Base-by-base conservation (phyloP, 2,888 invertebrate genomes). In the Netelia virgata region DNA sequence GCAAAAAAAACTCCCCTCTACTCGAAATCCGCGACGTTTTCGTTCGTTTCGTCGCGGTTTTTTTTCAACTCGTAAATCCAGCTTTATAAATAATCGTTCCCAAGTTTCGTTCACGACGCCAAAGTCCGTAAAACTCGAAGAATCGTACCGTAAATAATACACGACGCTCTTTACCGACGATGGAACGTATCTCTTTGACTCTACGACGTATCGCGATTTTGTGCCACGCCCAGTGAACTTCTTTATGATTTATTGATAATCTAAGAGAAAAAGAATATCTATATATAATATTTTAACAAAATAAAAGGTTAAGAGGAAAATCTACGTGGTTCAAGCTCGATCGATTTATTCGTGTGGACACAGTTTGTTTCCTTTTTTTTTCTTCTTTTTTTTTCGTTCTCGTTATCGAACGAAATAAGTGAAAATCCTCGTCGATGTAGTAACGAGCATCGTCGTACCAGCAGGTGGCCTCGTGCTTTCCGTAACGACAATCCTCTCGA, bases 221-320 rank as follows among this genome's bases (percentile, higher is more conserved):
- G 63, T 73, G 80, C 85, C 80, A 85, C 83, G 77, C 83, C 80
- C 80, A 80, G 72, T 83, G 80, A 68, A 83, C 63, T 69, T 18
- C 63, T 63, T 41, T 77, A 11, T 23, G n/a, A 41, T 59, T 16
- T 16, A 36, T 64, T 57, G 11, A 72, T 55, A 59, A 28, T 28
- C 5, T 57, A 36, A 70, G 11, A 53, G 11, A 20, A 47, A 57
- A 59, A 50, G 16, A n/a, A 36, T n/a, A 18, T 28, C 16, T 14
- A 1, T 28, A 28, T 5, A 28, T 20, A 18, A 11, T n/a, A n/a
- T n/a, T n/a, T n/a, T n/a, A n/a, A n/a, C n/a, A n/a, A n/a, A n/a
- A n/a, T n/a, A n/a, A n/a, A n/a, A n/a, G n/a, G n/a, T n/a, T n/a
- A 36, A 3, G 47, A 14, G 43, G 61, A 61, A 20, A 74, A 10